These are phyloP conservation scores for Phoebastria nigripes DNA, from an alignment of 2,797 vertebrate genomes.

Conservation along the genomic window DNA sequence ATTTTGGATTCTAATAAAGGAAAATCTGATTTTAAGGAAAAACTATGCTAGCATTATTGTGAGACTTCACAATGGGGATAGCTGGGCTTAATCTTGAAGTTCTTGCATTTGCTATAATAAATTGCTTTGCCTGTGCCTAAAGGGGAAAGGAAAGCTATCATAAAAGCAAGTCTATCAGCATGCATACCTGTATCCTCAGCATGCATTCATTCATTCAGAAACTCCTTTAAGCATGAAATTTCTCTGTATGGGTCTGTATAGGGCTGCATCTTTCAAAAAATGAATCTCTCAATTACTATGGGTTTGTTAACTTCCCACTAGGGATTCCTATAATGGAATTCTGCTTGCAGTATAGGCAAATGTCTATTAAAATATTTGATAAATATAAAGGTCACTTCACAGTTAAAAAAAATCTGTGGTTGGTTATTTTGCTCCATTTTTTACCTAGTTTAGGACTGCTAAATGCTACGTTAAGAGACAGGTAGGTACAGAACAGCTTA, in stretches of 20 bases:
- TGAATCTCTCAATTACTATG: not conserved
- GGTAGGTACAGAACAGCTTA: not conserved
- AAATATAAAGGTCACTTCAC: conserved; percentile 2
- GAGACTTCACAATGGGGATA: not conserved
- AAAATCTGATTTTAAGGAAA: not conserved
- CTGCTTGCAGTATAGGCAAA: not conserved
- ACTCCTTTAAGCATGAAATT: not conserved
- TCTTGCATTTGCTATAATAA: not conserved
- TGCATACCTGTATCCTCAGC: not conserved
- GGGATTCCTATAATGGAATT: not conserved
- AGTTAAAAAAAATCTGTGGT: not conserved
- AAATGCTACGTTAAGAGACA: not conserved
- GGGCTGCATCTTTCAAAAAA: not conserved
- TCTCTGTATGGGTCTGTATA: not conserved
- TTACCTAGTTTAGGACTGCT: not conserved
- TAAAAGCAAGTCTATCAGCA: not conserved
- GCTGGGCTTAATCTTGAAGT: not conserved
- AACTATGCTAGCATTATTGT: not conserved
- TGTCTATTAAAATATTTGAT: not conserved
- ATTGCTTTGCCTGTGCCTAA: not conserved
- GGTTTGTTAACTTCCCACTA: not conserved
- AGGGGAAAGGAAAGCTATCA: not conserved
- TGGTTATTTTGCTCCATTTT: conserved; percentile 1
- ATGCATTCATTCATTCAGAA: not conserved
- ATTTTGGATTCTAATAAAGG: not conserved